A percentile compares a stretch with the other conserved stretches of the same genome.
Conservation (phyloP, 2,113 vertebrate species). For the Myodes glareolus region DNA sequence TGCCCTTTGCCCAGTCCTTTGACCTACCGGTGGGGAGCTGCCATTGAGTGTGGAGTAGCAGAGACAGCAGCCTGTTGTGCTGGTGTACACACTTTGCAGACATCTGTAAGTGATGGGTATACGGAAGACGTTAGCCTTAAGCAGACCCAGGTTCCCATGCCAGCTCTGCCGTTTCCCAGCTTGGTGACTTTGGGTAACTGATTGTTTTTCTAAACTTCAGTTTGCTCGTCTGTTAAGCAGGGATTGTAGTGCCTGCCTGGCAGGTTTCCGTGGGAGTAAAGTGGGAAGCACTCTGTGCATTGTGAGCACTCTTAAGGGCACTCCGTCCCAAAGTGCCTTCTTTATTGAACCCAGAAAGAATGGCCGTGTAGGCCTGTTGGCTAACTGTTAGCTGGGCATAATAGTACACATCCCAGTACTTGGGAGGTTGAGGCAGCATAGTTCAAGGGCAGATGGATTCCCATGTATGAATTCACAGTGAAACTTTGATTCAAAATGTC, state of each 20-base stretch:
- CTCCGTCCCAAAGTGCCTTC: neutral
- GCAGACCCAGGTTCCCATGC: neutral
- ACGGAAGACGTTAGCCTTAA: neutral
- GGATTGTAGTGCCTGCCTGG: neutral
- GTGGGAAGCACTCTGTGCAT: neutral
- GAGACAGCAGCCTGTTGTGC: neutral
- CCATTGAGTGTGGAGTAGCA: too few species aligned
- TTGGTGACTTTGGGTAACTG: neutral
- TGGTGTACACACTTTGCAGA: neutral
- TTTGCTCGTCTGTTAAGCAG: neutral
- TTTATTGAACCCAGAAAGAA: neutral
- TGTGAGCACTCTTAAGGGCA: rapidly evolving
- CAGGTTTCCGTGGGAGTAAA: neutral
- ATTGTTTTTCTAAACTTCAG: neutral
- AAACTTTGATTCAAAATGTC: neutral
- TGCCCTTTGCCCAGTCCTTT: neutral
- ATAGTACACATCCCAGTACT: neutral
- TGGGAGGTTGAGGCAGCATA: neutral
- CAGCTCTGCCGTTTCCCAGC: neutral
- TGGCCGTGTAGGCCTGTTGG: neutral
- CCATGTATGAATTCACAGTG: neutral
- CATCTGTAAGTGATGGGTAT: neutral
- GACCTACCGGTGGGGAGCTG: rapidly evolving
- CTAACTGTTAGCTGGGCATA: neutral
- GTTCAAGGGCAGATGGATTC: neutral